phyloP scores from a whole-genome alignment of 2,797 vertebrate species.

The Tauraco hartlaubi region DNA sequence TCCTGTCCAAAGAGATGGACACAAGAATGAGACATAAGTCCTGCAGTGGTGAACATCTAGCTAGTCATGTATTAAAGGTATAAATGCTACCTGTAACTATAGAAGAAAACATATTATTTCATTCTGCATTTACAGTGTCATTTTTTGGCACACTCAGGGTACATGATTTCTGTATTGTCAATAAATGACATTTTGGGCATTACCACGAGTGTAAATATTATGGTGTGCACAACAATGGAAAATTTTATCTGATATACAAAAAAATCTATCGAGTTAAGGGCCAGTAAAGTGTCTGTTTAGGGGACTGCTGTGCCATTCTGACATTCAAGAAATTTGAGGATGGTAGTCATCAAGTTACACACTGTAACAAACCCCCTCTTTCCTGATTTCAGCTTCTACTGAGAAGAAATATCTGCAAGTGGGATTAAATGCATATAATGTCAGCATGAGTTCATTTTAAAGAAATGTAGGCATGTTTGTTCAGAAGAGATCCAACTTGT shows the following conservation, averaged over 20 bases:
- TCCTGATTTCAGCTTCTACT: background rate
- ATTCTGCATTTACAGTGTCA: background rate
- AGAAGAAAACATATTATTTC: background rate
- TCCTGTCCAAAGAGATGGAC: background rate
- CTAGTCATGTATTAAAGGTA: background rate
- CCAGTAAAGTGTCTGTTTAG: background rate
- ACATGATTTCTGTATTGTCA: background rate
- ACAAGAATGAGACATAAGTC: background rate
- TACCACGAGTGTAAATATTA: background rate
- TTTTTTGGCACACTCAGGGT: background rate
- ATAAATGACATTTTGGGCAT: background rate
- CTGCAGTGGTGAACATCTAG: background rate
- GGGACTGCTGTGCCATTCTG: background rate
- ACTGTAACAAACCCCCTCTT: background rate
- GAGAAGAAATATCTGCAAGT: background rate
- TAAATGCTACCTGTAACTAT: background rate
- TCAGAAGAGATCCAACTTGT: background rate
- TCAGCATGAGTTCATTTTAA: background rate
- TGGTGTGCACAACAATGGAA: background rate
- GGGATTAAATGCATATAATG: background rate
- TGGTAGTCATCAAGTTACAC: background rate
- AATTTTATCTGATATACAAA: background rate
- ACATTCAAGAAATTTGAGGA: background rate
- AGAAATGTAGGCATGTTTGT: background rate
- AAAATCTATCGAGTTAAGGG: background rate